Conservation (phyloP, 2,797 vertebrate species). For the Crypturellus tataupa region DNA sequence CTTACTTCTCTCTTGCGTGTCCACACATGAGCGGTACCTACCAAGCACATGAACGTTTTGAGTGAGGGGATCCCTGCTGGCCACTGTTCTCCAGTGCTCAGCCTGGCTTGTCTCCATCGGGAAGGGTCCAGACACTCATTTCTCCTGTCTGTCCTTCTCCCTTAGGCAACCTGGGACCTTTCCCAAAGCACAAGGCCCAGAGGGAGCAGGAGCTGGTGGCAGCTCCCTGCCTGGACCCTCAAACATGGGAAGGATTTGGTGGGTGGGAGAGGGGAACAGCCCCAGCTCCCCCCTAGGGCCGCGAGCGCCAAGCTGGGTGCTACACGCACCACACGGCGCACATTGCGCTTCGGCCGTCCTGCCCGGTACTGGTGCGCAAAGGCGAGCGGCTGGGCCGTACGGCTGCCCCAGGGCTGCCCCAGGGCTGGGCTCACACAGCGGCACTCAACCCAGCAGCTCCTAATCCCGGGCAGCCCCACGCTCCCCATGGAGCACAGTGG, state of each 20-base stretch:
- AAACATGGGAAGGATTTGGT: conserved; percentile 2
- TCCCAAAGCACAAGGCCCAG: not conserved
- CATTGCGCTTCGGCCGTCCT: accelerated
- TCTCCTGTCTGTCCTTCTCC: accelerated
- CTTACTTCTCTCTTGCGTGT: accelerated
- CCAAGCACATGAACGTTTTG: not conserved
- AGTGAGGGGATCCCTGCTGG: not conserved
- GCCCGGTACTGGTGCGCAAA: accelerated
- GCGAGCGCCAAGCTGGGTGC: not conserved
- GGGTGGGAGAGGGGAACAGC: conserved; percentile 7
- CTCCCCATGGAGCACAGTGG: not conserved
- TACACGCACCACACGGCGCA: accelerated
- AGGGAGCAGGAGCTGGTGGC: not conserved
- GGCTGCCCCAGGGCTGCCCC: not conserved
- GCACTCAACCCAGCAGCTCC: not conserved
- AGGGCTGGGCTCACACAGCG: not conserved
- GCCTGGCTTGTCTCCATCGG: not conserved
- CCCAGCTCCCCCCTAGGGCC: not conserved
- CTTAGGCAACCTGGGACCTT: not conserved
- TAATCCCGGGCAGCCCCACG: not conserved
- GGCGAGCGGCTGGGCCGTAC: not conserved
- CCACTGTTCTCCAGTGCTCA: too few species aligned
- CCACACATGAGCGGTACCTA: not conserved
- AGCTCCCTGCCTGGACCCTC: not conserved
- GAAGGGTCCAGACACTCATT: accelerated